Conservation (phyloP, 2,888 invertebrate species). For the Pyrocoelia pectoralis region DNA sequence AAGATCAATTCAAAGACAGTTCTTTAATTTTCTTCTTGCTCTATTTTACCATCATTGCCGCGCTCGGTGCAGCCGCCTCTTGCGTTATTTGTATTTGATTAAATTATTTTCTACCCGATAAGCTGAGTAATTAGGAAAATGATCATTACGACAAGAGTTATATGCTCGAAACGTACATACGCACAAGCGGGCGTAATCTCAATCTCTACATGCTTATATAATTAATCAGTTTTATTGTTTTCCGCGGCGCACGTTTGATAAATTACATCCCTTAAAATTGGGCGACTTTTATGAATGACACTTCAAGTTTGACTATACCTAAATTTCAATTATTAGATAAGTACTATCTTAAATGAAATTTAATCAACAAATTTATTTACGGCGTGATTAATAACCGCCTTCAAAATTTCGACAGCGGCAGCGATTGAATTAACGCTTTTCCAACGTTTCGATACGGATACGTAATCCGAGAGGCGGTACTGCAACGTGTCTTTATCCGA, state of each 20-base stretch:
- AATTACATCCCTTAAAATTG: slow-evolving; percentile 23
- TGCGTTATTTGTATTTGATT: slow-evolving; percentile 48
- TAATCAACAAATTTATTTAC: slow-evolving; percentile 36
- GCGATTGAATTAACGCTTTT: slow-evolving; percentile 19
- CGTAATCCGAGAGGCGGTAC: background rate
- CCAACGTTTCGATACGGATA: background rate
- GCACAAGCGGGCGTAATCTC: no score
- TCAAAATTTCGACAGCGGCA: slow-evolving; percentile 21
- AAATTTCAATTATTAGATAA: slow-evolving; percentile 19
- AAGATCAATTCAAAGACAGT: slow-evolving; percentile 34
- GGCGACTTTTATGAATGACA: slow-evolving; percentile 21
- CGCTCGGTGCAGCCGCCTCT: no score
- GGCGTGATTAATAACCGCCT: slow-evolving; percentile 27
- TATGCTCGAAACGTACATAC: slow-evolving; percentile 43
- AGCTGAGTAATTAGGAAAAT: slow-evolving; percentile 52
- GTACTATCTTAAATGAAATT: slow-evolving; percentile 24
- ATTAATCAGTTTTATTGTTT: slow-evolving; percentile 46
- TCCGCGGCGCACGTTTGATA: slow-evolving; percentile 32
- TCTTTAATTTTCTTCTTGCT: slow-evolving; percentile 43
- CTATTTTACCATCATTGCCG: slow-evolving; percentile 27
- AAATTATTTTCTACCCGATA: slow-evolving; percentile 53
- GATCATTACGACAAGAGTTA: slow-evolving; percentile 46
- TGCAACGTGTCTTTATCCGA: background rate
- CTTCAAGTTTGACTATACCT: slow-evolving; percentile 19
- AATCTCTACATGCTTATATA: slow-evolving; percentile 41